phyloP scores from a whole-genome alignment of 1,140 invertebrate genomes.

The Halesus radiatus region DNA sequence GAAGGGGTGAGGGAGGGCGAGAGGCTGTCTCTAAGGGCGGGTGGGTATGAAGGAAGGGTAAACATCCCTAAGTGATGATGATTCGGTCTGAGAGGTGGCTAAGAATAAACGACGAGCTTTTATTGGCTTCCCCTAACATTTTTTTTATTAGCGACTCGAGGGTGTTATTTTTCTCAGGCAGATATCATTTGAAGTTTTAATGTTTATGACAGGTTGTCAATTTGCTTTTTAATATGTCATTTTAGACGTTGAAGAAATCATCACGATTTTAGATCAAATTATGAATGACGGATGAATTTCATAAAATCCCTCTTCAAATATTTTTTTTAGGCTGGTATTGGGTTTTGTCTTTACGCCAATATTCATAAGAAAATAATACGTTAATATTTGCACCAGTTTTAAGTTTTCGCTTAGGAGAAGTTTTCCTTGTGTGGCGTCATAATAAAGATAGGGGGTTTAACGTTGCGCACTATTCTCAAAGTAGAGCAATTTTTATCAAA shows the following conservation, averaged over 20 bases:
- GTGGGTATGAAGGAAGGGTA: constrained; percentile 2
- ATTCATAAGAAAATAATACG: too few relatives aligned
- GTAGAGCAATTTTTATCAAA: background rate
- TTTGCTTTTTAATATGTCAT: background rate
- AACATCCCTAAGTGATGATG: constrained; percentile 44
- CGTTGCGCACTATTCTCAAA: background rate
- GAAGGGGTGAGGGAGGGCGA: background rate
- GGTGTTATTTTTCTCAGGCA: constrained; percentile 12
- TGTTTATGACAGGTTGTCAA: constrained; percentile 2
- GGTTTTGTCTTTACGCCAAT: too few relatives aligned
- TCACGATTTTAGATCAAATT: too few relatives aligned
- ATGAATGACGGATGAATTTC: too few relatives aligned
- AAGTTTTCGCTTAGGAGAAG: too few relatives aligned
- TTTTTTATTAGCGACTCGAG: constrained; percentile 18
- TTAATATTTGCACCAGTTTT: too few relatives aligned
- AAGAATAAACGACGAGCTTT: constrained; percentile 31
- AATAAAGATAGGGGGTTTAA: background rate
- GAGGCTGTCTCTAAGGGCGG: background rate
- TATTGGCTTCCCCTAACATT: constrained; percentile 29
- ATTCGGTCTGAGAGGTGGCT: constrained; percentile 43
- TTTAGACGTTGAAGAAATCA: too few relatives aligned
- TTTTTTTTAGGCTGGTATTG: too few relatives aligned
- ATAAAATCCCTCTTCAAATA: too few relatives aligned
- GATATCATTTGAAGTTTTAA: constrained; percentile 11
- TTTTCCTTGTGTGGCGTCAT: too few relatives aligned